Evolutionary conservation across 2,113 vertebrate genomes (phyloP), one percentile per base, ranked within the genome.

Genomic region (Vombatus ursinus): DNA sequence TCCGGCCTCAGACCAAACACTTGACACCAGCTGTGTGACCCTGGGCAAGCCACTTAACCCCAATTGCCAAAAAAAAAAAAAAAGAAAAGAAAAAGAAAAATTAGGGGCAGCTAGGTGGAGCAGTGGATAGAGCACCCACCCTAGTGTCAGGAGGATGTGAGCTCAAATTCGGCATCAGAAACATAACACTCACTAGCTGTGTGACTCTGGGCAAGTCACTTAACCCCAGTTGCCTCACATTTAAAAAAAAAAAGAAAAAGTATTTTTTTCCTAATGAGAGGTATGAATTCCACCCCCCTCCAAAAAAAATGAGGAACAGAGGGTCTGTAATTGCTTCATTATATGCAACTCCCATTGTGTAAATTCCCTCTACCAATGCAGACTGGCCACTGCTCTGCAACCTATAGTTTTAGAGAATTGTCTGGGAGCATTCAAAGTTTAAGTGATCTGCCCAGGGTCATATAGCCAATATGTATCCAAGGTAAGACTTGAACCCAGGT

Each of bases 201-300:
- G 48, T 49, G 48, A 49, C 48, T 49, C 48, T 49, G 48, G 48
- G 48, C 48, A 49, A 49, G 48, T 49, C 48, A 49, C 48, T 49
- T 49, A 49, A 49, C 48, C 48, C 48, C 48, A 49, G 48, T 49
- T 49, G 48, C 48, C 48, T 49, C 48, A 49, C 48, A 49, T 49
- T 49, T 49, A 3, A 49, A 49, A 49, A 49, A 49, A 49, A 49
- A 37, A 52, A 44, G 51, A 84, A 25, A 28, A 89, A 12, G 44
- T 61, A 95, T 92, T 94, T 89, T 93, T 96, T 95, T 52, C 92
- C n/a, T 77, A 77, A 19, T 11, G 92, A 95, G 96, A 96, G 96
- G 96, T 96, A 89, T 90, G 28, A 68, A 68, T 68, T 37, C 11
- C 61, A 68, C 11, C 31, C 37, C 37, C 51, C 52, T 16, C 16